Evolutionary conservation across 2,888 invertebrate species (phyloP).

Genomic region (Tinea semifulvella): DNA sequence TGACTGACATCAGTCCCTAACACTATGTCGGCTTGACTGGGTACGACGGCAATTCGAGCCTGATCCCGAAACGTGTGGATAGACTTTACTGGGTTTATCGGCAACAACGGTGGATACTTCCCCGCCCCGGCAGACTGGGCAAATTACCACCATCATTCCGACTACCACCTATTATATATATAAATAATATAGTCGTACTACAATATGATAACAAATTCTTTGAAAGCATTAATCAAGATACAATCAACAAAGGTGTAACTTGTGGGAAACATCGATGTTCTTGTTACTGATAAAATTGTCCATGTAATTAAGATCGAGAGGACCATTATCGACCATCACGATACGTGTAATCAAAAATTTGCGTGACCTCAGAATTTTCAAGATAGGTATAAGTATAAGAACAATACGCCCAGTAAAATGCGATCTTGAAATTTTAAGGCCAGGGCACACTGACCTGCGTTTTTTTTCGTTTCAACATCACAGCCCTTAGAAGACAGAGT

Average conservation of each 20-base stretch:
- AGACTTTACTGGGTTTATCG: too few species aligned
- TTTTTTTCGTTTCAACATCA: too few species aligned
- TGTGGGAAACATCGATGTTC: constrained; percentile 9
- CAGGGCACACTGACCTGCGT: too few species aligned
- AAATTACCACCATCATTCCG: too few species aligned
- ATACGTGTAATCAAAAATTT: constrained; percentile 17
- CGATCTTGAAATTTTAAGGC: background rate
- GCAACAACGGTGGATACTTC: too few species aligned
- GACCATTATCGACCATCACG: constrained; percentile 18
- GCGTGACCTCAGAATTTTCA: constrained; percentile 13
- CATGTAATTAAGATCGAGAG: constrained; percentile 21
- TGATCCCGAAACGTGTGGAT: too few species aligned
- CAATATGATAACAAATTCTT: background rate
- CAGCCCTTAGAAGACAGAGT: too few species aligned
- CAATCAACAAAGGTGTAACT: constrained; percentile 7
- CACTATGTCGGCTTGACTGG: too few species aligned
- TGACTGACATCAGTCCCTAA: too few species aligned
- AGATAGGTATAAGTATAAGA: background rate
- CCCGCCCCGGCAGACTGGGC: too few species aligned
- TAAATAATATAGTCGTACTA: background rate
- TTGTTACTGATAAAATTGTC: constrained; percentile 19
- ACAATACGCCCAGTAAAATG: constrained; percentile 1
- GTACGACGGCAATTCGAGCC: too few species aligned
- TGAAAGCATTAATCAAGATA: constrained; percentile 12
- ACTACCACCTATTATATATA: too few species aligned